Evolutionary conservation across 2,888 invertebrate genomes (phyloP).

Genomic region (Drosophila sordidula): DNA sequence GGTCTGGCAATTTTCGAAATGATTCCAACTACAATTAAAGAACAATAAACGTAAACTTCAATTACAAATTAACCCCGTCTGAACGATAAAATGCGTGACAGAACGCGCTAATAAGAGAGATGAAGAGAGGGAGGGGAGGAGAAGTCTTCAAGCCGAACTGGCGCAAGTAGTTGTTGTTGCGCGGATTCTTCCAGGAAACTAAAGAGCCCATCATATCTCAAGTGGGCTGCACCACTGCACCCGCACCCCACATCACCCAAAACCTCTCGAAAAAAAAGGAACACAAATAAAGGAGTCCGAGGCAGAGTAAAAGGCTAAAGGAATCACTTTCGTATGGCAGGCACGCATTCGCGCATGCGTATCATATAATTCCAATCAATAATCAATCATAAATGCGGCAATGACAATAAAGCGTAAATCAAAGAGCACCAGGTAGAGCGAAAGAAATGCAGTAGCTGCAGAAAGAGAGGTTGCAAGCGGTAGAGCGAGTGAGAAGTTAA

Average conservation of each 20-base stretch:
- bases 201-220: conserved; percentile 20
- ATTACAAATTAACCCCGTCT: conserved; percentile 58
- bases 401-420: conserved; percentile 80
- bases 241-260: neutral
- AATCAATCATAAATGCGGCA: conserved; percentile 79
- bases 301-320: conserved; percentile 8
- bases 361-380: conserved; percentile 78
- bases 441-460: conserved; percentile 16
- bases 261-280: neutral
- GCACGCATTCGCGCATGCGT: conserved; percentile 80
- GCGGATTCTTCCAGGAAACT: conserved; percentile 39
- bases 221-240: neutral
- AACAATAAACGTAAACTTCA: conserved; percentile 69
- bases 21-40: conserved; percentile 59
- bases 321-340: conserved; percentile 48
- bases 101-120: conserved; percentile 9
- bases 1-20: conserved; percentile 29
- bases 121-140: neutral
- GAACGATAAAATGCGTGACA: conserved; percentile 60
- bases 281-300: conserved; percentile 9
- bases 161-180: neutral
- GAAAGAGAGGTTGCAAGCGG: neutral
- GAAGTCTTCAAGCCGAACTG: conserved; percentile 30
- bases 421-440: conserved; percentile 47
- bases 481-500: conserved; percentile 18